Conservation (phyloP, 2,888 invertebrate species). For the Eremobia ochroleuca region DNA sequence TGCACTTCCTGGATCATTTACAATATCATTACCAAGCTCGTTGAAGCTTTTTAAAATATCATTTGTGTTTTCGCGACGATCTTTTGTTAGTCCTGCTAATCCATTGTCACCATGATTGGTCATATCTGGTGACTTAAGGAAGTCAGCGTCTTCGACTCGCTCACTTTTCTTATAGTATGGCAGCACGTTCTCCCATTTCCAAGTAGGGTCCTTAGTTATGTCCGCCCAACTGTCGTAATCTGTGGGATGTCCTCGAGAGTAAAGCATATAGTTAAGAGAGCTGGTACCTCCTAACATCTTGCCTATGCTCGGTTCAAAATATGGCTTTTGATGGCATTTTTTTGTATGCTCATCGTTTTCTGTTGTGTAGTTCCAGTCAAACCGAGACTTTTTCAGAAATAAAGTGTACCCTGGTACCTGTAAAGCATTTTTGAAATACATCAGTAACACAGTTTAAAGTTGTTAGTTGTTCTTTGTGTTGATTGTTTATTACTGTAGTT, state of each 20-base stretch:
- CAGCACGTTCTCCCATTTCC: slow-evolving; percentile 61
- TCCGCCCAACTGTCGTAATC: slow-evolving; percentile 93
- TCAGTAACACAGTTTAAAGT: neutral
- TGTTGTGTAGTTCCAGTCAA: slow-evolving; percentile 58
- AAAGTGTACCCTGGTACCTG: slow-evolving; percentile 46
- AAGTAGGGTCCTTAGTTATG: slow-evolving; percentile 86
- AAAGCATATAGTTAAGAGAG: slow-evolving; percentile 91
- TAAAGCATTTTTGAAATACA: neutral
- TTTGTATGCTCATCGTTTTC: slow-evolving; percentile 30
- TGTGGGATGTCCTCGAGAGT: slow-evolving; percentile 90
- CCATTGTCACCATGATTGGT: slow-evolving; percentile 45
- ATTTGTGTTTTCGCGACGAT: neutral
- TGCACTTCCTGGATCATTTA: slow-evolving; percentile 40
- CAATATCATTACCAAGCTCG: slow-evolving; percentile 39
- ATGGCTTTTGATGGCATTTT: slow-evolving; percentile 46
- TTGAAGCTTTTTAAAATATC: slow-evolving; percentile 41
- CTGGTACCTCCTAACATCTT: slow-evolving; percentile 91
- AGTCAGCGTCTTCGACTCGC: slow-evolving; percentile 28
- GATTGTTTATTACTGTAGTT: too few species aligned
- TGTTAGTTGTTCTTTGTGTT: neutral
- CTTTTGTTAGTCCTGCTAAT: slow-evolving; percentile 35
- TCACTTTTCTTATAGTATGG: slow-evolving; percentile 60
- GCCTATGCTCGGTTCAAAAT: slow-evolving; percentile 35
- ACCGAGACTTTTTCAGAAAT: slow-evolving; percentile 46
- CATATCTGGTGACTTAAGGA: slow-evolving; percentile 21